phyloP scores from a whole-genome alignment of 2,113 vertebrate species.

The Caloenas nicobarica region DNA sequence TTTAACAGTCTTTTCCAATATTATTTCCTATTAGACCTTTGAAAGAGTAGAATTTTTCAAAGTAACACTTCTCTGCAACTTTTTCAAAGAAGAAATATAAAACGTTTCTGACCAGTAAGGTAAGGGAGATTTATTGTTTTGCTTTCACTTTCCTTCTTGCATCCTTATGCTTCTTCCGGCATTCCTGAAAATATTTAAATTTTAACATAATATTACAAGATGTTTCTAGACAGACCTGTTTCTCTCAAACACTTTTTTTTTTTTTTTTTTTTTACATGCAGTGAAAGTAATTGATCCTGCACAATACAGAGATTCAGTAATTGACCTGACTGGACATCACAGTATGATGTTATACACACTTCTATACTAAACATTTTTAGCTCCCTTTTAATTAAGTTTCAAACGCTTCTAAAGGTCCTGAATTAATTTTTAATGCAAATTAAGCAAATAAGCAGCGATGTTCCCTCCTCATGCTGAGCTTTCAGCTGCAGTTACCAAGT shows the following conservation, averaged over 20 bases:
- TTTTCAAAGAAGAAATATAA: not conserved
- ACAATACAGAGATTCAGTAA: not conserved
- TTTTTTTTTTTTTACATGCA: not conserved
- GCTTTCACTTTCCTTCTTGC: constrained; percentile 81
- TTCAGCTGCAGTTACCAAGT: not conserved
- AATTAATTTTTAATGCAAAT: not conserved
- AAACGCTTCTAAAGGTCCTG: not conserved
- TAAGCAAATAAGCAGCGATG: fast-evolving
- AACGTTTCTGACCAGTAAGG: fast-evolving
- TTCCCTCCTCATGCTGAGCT: not conserved
- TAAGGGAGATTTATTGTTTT: constrained; percentile 24
- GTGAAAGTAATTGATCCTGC: not conserved
- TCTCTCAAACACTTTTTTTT: not conserved
- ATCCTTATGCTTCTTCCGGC: constrained; percentile 90
- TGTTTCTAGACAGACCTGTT: not conserved
- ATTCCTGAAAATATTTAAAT: constrained; percentile 78
- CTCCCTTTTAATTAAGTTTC: not conserved
- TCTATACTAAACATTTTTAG: not conserved
- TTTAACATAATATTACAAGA: not conserved
- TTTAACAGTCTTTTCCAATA: not conserved
- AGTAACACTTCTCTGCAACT: not conserved
- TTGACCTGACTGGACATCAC: not conserved
- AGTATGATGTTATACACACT: not conserved
- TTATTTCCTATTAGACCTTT: not conserved
- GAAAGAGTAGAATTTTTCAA: not conserved